Evolutionary conservation across 2,113 vertebrate species (phyloP).

Genomic region (Pristiophorus japonicus): DNA sequence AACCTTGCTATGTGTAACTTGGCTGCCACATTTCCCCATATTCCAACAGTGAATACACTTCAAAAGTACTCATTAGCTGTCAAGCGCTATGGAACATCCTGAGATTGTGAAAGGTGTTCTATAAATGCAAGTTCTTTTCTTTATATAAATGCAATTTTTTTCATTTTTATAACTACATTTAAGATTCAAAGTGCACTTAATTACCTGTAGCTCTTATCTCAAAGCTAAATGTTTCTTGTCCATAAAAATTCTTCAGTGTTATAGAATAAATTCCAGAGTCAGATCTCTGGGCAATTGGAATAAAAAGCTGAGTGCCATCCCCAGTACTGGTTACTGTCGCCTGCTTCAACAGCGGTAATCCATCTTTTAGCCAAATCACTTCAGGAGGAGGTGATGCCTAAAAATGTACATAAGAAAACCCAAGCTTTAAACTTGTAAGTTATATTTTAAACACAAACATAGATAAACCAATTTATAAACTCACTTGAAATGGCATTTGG

Average conservation of each 20-base stretch:
- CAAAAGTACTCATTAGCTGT: neutral
- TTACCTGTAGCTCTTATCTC: slow-evolving; percentile 78
- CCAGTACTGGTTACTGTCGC: slow-evolving; percentile 60
- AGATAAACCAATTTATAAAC: slow-evolving; percentile 9
- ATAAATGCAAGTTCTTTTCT: neutral
- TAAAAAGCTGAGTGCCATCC: slow-evolving; percentile 67
- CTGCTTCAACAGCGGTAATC: slow-evolving; percentile 57
- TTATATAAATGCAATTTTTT: neutral
- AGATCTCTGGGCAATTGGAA: slow-evolving; percentile 59
- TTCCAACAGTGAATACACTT: neutral
- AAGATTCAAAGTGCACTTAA: neutral
- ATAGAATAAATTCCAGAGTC: slow-evolving; percentile 72
- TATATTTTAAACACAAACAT: neutral
- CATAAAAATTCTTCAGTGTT: slow-evolving; percentile 59
- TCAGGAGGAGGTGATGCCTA: slow-evolving; percentile 73
- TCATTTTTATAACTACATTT: neutral
- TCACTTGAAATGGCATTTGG: slow-evolving; percentile 75
- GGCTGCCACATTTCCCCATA: neutral
- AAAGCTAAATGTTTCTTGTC: slow-evolving; percentile 65
- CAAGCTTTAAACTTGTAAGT: neutral
- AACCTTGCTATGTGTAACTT: neutral
- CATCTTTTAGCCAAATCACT: slow-evolving; percentile 79
- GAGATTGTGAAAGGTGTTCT: neutral
- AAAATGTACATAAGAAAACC: neutral
- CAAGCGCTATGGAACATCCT: neutral